Evolutionary conservation across 30 jellyfish, hydroid and myxozoan genomes (phyloP).

Genomic region (Catostylus mosaicus): DNA sequence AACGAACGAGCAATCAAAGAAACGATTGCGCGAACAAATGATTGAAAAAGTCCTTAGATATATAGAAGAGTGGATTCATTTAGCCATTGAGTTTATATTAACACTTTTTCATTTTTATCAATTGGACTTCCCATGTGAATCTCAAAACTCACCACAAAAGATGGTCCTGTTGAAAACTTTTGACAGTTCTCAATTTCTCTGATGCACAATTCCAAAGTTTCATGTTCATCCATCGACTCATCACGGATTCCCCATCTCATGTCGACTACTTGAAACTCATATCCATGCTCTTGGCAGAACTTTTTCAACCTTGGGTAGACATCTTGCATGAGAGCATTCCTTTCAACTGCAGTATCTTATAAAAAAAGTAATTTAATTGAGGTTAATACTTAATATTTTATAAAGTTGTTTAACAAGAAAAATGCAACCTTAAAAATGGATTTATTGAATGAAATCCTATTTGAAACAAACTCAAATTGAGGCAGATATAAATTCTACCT

Average conservation of each 20-base stretch:
- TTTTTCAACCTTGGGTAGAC: constrained; percentile 65
- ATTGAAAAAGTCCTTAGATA: background rate
- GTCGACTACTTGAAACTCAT: constrained; percentile 79
- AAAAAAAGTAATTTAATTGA: background rate
- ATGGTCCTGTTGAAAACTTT: constrained; percentile 73
- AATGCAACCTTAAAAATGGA: no score
- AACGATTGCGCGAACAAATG: background rate
- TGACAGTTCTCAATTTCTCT: constrained; percentile 70
- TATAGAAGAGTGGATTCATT: no score
- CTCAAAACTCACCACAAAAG: constrained; percentile 64
- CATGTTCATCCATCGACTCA: constrained; percentile 82
- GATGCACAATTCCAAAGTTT: constrained; percentile 64
- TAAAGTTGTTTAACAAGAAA: no score
- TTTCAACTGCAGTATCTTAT: constrained; percentile 63
- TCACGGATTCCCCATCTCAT: constrained; percentile 86
- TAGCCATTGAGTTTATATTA: no score
- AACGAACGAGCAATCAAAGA: background rate
- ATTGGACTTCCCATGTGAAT: no score
- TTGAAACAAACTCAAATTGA: no score
- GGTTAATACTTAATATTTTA: background rate
- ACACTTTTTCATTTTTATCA: no score
- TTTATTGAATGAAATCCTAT: no score
- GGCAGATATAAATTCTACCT: no score
- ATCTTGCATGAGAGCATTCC: constrained; percentile 72
- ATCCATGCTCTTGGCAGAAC: constrained; percentile 72